Percentiles rank a stretch among this genome's conserved stretches.
Evolutionary conservation across 2,797 vertebrate species (phyloP).

Genomic region (Falco novaeseelandiae): DNA sequence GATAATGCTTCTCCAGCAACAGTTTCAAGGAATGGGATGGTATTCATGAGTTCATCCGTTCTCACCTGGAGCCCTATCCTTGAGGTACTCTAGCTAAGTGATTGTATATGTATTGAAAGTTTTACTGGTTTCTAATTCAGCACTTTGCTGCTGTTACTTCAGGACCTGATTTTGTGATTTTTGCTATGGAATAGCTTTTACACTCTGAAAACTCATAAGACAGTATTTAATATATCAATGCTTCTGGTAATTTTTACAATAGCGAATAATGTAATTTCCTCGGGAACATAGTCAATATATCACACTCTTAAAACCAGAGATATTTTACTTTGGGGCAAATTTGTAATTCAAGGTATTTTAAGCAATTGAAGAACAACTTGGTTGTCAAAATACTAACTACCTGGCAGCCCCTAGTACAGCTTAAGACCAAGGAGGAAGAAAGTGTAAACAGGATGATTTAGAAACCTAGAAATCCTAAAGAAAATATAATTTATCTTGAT

Average conservation of each 20-base stretch:
- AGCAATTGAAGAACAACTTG: neutral
- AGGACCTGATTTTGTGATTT: neutral
- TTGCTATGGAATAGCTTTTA: neutral
- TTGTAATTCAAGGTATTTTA: neutral
- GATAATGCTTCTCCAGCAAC: slow-evolving; percentile 97
- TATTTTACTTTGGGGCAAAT: neutral
- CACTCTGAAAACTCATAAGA: neutral
- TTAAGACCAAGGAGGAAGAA: neutral
- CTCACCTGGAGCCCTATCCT: slow-evolving; percentile 93
- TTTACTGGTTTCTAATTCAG: neutral
- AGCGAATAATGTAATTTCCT: neutral
- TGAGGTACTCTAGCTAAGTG: slow-evolving; percentile 79
- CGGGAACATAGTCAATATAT: neutral
- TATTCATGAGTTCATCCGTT: slow-evolving; percentile 97
- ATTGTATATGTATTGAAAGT: neutral
- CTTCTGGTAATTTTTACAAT: neutral
- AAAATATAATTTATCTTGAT: neutral
- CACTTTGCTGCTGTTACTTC: neutral
- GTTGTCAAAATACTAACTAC: neutral
- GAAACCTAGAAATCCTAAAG: neutral
- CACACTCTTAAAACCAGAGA: neutral
- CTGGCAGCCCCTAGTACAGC: neutral
- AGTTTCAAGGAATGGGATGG: slow-evolving; percentile 97
- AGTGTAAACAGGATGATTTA: neutral
- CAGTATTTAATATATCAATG: neutral